Conservation (phyloP, 2,888 invertebrate species). For the Brenthis ino region DNA sequence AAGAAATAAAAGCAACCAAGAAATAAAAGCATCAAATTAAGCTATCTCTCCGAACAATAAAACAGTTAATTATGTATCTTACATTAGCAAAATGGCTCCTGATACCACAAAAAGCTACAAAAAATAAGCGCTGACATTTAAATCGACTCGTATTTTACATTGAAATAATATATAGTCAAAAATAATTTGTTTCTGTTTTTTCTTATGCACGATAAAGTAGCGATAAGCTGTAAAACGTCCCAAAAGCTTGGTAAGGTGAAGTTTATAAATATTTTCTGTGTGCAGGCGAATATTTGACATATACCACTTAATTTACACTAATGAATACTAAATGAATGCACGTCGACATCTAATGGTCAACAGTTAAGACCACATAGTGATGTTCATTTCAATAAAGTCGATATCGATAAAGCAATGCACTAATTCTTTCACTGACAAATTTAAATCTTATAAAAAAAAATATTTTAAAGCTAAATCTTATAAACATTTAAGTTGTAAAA, state of each 20-base stretch:
- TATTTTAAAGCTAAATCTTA: not conserved
- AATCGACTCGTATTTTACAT: conserved; percentile 37
- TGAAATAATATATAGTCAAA: conserved; percentile 35
- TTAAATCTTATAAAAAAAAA: not conserved
- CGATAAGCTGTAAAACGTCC: conserved; percentile 53
- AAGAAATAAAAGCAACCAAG: conserved; percentile 38
- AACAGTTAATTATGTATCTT: conserved; percentile 69
- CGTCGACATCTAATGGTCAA: conserved; percentile 59
- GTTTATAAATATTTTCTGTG: conserved; percentile 76
- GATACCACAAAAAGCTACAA: conserved; percentile 56
- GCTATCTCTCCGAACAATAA: conserved; percentile 71
- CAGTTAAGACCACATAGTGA: conserved; percentile 29
- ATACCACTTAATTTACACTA: conserved; percentile 81
- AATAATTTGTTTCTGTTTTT: conserved; percentile 38
- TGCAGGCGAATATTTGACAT: conserved; percentile 72
- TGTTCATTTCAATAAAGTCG: conserved; percentile 10
- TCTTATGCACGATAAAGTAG: conserved; percentile 27
- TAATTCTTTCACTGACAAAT: not conserved
- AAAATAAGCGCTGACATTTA: conserved; percentile 65
- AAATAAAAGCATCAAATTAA: conserved; percentile 66
- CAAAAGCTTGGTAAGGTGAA: conserved; percentile 58
- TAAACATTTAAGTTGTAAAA: not conserved
- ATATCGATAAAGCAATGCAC: conserved; percentile 20
- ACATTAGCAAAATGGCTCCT: conserved; percentile 72
- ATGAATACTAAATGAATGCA: conserved; percentile 76